These are phyloP conservation scores for Tragelaphus oryx DNA, from an alignment of 2,797 vertebrate genomes.

Conservation along the genomic window DNA sequence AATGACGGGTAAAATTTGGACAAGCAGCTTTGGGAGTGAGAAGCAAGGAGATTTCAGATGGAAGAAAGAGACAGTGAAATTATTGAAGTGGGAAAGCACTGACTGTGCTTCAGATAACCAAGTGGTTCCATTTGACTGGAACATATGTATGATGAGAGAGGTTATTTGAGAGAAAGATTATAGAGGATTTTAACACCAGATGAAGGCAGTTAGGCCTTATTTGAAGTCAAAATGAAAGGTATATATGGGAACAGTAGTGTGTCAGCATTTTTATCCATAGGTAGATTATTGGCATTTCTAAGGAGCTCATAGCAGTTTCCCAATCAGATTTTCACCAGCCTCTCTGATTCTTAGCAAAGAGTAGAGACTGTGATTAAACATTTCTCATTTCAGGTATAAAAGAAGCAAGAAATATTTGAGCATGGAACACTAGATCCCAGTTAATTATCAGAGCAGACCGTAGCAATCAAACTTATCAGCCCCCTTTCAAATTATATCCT, in stretches of 20 bases:
- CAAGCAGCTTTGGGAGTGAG: constrained; percentile 7
- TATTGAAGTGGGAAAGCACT: neutral
- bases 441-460: neutral
- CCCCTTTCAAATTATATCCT: neutral
- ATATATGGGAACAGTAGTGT: neutral
- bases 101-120: neutral
- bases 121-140: constrained; percentile 5
- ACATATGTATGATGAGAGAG: neutral
- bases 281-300: neutral
- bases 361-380: neutral
- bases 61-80: constrained; percentile 1
- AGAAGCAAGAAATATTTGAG: neutral
- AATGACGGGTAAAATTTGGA: constrained; percentile 24
- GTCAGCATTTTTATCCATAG: neutral
- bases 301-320: neutral
- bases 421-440: neutral
- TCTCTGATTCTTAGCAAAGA: constrained; percentile 11
- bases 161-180: constrained; percentile 11
- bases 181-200: neutral
- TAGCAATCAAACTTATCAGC: neutral
- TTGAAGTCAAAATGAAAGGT: neutral
- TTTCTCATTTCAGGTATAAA: constrained; percentile 27
- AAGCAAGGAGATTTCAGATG: neutral
- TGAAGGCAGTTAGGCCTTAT: neutral
- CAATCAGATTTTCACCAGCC: neutral